Conservation (phyloP, 2,113 vertebrate species). For the Aspidoscelis tigris region DNA sequence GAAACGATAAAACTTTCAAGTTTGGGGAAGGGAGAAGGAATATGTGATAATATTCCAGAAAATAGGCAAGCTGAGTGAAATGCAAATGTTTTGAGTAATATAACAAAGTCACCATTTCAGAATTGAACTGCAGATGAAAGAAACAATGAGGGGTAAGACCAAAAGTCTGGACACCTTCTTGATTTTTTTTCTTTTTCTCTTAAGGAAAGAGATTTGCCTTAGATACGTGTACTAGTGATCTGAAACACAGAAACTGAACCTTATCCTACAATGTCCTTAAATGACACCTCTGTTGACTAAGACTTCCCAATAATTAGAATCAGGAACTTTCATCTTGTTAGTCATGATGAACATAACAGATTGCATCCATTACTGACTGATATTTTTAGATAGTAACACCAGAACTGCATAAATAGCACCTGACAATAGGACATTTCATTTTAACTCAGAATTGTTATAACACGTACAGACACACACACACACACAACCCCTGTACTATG, state of each 20-base stretch:
- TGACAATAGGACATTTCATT: background rate
- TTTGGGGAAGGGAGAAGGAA: too few species aligned
- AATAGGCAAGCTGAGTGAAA: too few species aligned
- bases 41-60: background rate
- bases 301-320: slow-evolving; percentile 16
- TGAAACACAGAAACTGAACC: too few species aligned
- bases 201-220: background rate
- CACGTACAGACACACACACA: too few species aligned
- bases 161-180: too few species aligned
- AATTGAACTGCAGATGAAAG: background rate
- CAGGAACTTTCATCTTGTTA: slow-evolving; percentile 8
- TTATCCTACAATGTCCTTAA: background rate
- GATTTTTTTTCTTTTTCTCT: background rate
- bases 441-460: background rate
- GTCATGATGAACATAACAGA: background rate
- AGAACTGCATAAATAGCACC: background rate
- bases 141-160: background rate
- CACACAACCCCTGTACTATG: background rate
- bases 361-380: slow-evolving; percentile 1
- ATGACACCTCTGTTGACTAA: slow-evolving; percentile 8
- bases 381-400: slow-evolving; percentile 33
- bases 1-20: too few species aligned
- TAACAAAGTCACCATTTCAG: background rate
- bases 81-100: background rate
- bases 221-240: background rate